Conservation (phyloP, 2,888 invertebrate genomes). For the Dynastes grantii region DNA sequence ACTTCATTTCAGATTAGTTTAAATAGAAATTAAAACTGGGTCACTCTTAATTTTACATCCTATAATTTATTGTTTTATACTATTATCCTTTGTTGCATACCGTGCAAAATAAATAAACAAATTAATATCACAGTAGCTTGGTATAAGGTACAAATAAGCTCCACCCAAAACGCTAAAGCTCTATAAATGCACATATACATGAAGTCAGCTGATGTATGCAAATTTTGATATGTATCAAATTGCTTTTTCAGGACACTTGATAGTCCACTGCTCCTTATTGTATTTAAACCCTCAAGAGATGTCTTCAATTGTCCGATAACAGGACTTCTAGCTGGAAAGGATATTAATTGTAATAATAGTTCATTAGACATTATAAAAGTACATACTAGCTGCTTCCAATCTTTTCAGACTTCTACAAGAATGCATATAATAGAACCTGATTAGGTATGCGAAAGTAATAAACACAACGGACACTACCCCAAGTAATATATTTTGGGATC, state of each 20-base stretch:
- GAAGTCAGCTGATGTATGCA: constrained; percentile 64
- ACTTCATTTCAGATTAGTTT: no score
- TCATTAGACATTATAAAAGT: neutral
- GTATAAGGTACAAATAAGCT: constrained; percentile 60
- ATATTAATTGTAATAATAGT: neutral
- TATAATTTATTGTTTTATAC: no score
- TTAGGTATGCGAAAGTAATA: constrained; percentile 74
- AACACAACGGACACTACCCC: constrained; percentile 78
- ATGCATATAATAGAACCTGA: constrained; percentile 78
- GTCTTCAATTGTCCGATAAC: constrained; percentile 66
- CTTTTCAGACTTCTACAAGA: constrained; percentile 83
- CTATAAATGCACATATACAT: constrained; percentile 61
- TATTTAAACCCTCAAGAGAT: constrained; percentile 65
- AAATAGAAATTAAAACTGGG: no score
- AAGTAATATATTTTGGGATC: constrained; percentile 82
- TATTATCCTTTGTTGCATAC: constrained; percentile 4
- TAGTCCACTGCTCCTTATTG: constrained; percentile 64
- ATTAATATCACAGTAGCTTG: constrained; percentile 54
- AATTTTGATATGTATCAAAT: constrained; percentile 65
- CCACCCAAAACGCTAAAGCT: constrained; percentile 63
- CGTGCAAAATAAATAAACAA: constrained; percentile 63
- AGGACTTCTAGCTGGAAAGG: constrained; percentile 67
- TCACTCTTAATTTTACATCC: no score
- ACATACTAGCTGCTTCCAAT: constrained; percentile 75
- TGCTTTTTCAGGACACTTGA: constrained; percentile 62